Evolutionary conservation across 1,140 invertebrate species (phyloP).

Genomic region (Pseudomyrmex cubaensis): DNA sequence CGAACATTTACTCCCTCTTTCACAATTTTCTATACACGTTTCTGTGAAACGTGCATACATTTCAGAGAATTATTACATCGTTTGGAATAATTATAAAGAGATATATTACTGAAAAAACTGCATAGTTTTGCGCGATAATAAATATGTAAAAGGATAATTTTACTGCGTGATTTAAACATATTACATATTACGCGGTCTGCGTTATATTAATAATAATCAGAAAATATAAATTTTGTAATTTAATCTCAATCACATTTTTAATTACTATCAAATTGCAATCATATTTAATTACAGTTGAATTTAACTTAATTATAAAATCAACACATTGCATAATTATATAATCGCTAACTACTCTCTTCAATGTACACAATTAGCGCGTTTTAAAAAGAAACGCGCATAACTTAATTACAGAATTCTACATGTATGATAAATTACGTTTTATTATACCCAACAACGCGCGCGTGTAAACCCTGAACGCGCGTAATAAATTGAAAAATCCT

Average conservation of each 20-base stretch:
- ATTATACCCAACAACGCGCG: background rate
- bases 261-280: slow-evolving; percentile 9
- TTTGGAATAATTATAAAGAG: background rate
- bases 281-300: slow-evolving; percentile 13
- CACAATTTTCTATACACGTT: no score
- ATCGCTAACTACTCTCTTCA: background rate
- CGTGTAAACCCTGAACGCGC: no score
- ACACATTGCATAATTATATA: background rate
- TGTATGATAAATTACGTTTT: slow-evolving; percentile 10
- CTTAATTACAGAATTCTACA: no score
- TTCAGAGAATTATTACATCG: background rate
- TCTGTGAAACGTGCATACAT: background rate
- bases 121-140: background rate
- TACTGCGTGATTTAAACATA: no score
- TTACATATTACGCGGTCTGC: background rate
- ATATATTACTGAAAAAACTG: background rate
- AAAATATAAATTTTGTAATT: slow-evolving; percentile 14
- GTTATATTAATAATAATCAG: slow-evolving; percentile 4
- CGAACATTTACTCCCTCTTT: background rate
- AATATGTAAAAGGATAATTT: background rate
- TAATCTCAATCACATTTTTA: slow-evolving; percentile 20
- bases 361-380: no score
- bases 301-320: no score
- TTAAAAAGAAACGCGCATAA: no score
- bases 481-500: no score